Base-by-base conservation (phyloP, 2,113 vertebrate species). In the Bubo scandiacus region DNA sequence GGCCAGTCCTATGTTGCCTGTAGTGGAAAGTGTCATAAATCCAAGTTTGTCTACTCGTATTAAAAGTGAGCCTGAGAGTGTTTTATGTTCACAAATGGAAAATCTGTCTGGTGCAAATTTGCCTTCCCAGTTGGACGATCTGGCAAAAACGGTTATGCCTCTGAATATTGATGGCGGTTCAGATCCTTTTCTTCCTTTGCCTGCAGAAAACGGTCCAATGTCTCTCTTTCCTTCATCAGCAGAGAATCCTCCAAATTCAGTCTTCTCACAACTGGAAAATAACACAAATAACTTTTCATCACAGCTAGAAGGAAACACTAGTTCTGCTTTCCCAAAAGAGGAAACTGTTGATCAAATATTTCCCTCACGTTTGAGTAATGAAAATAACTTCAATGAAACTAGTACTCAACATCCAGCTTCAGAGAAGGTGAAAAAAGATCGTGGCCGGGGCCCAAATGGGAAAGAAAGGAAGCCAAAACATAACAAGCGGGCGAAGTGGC, bases 401-500 rank as follows among this genome's bases (percentile, higher is more conserved):
- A 82, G 45, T 92, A 88, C 95, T 47, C 98, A 97, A 67, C 95
- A 93, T 59, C 90, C 93, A 58, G 51, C 88, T 80, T 75, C 92
- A 18, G 95, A 96, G 89, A 98, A 98, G 89, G 94, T 61, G 54
- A 97, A 95, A 84, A 98, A 95, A 68, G 97, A 98, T 78, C 93
- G 59, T 61, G 95, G 92, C 25, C 95, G 94, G 49, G 94, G 87
- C 42, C 97, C 97, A 29, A 97, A 98, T 59, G 84, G 96, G 25
- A 98, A 97, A 82, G 98, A 98, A 78, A 99, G 97, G 92, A 98
- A 96, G 67, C 96, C 97, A 59, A 99, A 98, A 93, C 99, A 98
- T 86, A 99, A 98, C 95, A 99, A 97, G 94, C 98, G 99, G 90
- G 98, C 98, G 57, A 99, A 99, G 81, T 99, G 99, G 98, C 99